Percentiles rank a stretch among this genome's conserved stretches.
Evolutionary conservation across 2,113 vertebrate species (phyloP).

Genomic region (Chaetorhynchus papuensis): DNA sequence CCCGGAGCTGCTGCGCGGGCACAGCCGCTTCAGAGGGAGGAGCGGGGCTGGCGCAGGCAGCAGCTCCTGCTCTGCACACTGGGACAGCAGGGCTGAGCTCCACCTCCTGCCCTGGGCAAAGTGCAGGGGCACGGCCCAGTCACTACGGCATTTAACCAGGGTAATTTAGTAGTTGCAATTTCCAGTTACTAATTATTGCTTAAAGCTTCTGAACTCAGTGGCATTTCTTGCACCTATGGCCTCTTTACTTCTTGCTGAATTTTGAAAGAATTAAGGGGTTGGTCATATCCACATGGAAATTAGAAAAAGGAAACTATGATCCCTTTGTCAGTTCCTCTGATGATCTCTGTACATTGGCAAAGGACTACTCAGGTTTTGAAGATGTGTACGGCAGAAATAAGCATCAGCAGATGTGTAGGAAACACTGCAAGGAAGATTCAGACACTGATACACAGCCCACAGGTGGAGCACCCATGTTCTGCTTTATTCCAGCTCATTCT

Average conservation of each 20-base stretch:
- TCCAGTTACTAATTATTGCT: neutral
- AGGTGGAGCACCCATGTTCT: neutral
- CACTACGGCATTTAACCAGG: rapidly evolving
- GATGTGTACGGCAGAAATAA: neutral
- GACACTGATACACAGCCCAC: neutral
- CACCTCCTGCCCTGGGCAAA: neutral
- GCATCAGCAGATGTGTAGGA: neutral
- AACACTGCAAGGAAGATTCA: neutral
- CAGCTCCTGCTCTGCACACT: neutral
- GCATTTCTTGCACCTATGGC: neutral
- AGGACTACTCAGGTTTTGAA: neutral
- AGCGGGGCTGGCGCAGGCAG: neutral
- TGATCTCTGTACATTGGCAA: neutral
- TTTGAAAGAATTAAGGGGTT: neutral
- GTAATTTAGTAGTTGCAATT: neutral
- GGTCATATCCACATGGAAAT: neutral
- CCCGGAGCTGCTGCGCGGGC: neutral
- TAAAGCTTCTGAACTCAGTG: neutral
- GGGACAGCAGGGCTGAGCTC: neutral
- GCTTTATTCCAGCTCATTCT: neutral
- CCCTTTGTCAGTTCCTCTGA: neutral
- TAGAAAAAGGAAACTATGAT: neutral
- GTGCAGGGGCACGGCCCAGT: neutral
- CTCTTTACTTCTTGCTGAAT: neutral
- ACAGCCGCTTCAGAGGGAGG: rapidly evolving